phyloP scores from a whole-genome alignment of 2,113 vertebrate species.

The Lipophrys pholis region DNA sequence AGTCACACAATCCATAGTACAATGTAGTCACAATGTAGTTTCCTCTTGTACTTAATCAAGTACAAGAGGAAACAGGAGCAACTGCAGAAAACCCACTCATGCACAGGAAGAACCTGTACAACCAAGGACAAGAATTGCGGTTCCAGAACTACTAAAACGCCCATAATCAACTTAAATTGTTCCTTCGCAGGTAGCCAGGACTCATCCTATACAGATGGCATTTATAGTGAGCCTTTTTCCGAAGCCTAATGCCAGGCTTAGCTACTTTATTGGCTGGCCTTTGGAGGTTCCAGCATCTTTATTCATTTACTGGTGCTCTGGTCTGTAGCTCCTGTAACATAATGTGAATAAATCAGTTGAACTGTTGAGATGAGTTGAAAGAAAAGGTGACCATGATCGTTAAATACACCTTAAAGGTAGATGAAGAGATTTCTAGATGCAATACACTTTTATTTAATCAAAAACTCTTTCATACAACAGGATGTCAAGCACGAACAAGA shows the following conservation, averaged over 20 bases:
- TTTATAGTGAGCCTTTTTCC: constrained; percentile 32
- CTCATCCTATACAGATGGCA: constrained; percentile 35
- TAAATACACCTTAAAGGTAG: background rate
- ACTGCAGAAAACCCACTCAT: too few species aligned
- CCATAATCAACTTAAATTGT: too few species aligned
- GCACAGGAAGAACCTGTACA: too few species aligned
- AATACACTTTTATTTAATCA: too few species aligned
- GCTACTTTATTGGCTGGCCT: constrained; percentile 43
- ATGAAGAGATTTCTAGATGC: background rate
- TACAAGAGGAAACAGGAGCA: too few species aligned
- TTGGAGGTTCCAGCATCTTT: constrained; percentile 27
- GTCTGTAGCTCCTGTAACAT: background rate
- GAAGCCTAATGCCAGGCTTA: constrained; percentile 13
- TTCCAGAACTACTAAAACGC: too few species aligned
- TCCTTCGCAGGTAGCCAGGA: background rate
- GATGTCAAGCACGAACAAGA: background rate
- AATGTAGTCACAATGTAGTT: too few species aligned
- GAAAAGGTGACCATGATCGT: constrained; percentile 2
- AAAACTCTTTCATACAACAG: background rate
- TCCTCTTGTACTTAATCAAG: too few species aligned
- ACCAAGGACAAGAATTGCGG: too few species aligned
- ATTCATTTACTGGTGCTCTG: constrained; percentile 26
- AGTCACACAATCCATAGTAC: too few species aligned
- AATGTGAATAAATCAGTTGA: constrained; percentile 32
- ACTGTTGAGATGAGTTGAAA: constrained; percentile 1